These are phyloP conservation scores for Phania funesta DNA, from an alignment of 2,888 invertebrate genomes.

Conservation along the genomic window DNA sequence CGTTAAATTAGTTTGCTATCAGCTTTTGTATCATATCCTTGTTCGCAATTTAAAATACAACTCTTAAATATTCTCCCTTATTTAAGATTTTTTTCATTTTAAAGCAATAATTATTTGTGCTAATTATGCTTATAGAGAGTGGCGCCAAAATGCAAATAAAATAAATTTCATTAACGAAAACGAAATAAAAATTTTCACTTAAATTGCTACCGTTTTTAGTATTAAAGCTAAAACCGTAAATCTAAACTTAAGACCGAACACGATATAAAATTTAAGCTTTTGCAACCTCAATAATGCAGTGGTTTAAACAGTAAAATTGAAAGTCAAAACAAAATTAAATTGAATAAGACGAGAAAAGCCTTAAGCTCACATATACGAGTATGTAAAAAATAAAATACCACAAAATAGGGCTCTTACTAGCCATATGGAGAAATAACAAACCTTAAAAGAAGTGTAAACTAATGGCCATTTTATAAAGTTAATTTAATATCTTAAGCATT, in stretches of 20 bases:
- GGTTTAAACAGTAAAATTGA: conserved; percentile 19
- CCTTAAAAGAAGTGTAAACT: conserved; percentile 75
- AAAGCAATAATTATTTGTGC: neutral
- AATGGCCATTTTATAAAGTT: conserved; percentile 67
- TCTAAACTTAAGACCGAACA: conserved; percentile 23
- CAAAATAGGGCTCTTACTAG: no score
- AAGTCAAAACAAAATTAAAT: conserved; percentile 45
- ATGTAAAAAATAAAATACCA: conserved; percentile 5
- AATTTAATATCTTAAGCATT: conserved; percentile 44
- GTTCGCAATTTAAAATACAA: no score
- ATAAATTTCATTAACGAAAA: conserved; percentile 34
- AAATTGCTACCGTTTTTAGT: conserved; percentile 49
- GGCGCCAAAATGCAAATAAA: conserved; percentile 69
- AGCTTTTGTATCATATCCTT: no score
- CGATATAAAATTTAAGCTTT: neutral
- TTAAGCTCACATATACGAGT: neutral
- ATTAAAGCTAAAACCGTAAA: conserved; percentile 26
- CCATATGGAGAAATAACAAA: neutral
- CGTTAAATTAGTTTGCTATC: no score
- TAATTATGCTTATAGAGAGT: conserved; percentile 23
- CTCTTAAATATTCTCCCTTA: neutral
- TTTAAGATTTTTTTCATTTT: neutral
- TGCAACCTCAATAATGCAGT: neutral
- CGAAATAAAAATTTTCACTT: neutral
- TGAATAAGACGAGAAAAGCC: conserved; percentile 15